Evolutionary conservation across 2,797 vertebrate genomes (phyloP), one percentile per base, ranked within the genome.

Genomic region (Myiotriccus ornatus): DNA sequence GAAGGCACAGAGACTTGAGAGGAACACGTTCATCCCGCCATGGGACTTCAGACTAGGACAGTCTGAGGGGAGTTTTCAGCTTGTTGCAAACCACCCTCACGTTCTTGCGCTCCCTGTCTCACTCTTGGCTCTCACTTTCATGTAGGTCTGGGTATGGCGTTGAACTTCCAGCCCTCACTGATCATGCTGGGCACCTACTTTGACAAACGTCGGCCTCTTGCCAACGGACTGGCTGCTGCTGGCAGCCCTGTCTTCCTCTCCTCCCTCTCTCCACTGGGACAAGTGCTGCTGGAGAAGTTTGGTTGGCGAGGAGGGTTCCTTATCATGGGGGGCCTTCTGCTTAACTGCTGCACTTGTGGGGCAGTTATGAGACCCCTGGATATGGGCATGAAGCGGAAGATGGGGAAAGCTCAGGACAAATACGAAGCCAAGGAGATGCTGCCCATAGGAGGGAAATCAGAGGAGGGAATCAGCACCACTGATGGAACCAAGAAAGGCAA

Each of bases 251-350:
- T 98, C 63, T 98, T 98, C 96, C 97, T 98, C 68, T 97, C 98
- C 7, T 96, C 89, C 32, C 97, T 98, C 77, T 98, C 98, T 68
- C 98, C 98, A 4, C 95, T 98, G 35, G 98, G 98, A 12, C 98
- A 98, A 94, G 90, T 97, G 73, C 97, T 98, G 68, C 95, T 98
- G 52, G 97, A 98, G 92, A 97, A 74, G 65, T 98, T 98, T 84
- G 98, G 98, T 71, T 98, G 98, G 98, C 96, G 98, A 90, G 98
- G 98, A 56, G 98, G 98, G 65, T 98, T 98, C 90, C 98, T 98
- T 77, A 98, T 98, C 80, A 98, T 98, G 94, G 98, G 98, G 7
- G 98, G 98, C 35, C 97, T 98, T 69, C 97, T 98, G 90, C 97
- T 98, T 88, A 98, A 98, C 83, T 98, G 98, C 96, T 98, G 98